A percentile compares a stretch with the other conserved stretches of the same genome.
Evolutionary conservation across 2,797 vertebrate genomes (phyloP).

Genomic region (Emys orbicularis): DNA sequence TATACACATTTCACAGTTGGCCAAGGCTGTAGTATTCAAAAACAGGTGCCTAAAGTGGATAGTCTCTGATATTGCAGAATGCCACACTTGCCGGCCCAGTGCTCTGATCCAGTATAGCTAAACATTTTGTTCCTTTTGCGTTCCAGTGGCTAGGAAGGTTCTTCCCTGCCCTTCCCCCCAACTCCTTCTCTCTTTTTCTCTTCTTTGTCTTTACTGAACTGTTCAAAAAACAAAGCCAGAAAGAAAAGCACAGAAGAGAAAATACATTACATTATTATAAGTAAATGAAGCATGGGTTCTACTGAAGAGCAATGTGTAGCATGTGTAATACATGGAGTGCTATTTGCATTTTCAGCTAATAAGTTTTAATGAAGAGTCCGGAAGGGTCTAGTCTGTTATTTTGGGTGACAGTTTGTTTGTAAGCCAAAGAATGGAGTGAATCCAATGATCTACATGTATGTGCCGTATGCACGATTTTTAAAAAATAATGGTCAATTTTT

Average conservation of each 20-base stretch:
- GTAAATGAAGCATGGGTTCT: not conserved
- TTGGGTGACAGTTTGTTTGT: not conserved
- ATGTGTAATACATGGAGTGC: not conserved
- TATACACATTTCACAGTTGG: not conserved
- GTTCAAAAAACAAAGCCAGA: not conserved
- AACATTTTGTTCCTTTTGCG: not conserved
- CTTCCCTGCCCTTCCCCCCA: not conserved
- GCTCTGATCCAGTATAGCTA: not conserved
- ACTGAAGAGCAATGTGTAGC: not conserved
- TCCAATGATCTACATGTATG: not conserved
- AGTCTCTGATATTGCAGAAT: not conserved
- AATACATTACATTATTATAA: not conserved
- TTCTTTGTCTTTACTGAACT: not conserved
- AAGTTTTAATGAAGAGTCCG: not conserved
- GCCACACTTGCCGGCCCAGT: not conserved
- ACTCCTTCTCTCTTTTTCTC: not conserved
- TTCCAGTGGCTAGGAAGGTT: not conserved
- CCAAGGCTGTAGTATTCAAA: not conserved
- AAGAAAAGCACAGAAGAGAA: not conserved
- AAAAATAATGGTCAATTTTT: not conserved
- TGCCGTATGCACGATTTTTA: not conserved
- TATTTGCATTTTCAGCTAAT: not conserved
- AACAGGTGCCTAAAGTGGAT: not conserved
- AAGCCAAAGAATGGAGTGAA: not conserved
- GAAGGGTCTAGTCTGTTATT: accelerated